Evolutionary conservation across 2,113 vertebrate species (phyloP).

Genomic region (Erinaceus europaeus): DNA sequence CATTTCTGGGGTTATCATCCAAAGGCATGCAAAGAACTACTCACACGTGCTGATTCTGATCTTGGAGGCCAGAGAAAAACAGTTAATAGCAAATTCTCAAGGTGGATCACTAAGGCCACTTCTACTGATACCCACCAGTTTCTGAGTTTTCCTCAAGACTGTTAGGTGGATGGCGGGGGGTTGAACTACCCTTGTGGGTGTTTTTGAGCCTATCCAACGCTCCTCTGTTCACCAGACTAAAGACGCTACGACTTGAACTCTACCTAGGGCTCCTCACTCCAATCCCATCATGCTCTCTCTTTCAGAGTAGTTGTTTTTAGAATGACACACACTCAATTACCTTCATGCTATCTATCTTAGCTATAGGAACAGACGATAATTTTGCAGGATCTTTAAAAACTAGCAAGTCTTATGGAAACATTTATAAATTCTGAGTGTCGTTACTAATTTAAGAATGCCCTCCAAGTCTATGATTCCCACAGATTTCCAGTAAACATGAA

Average conservation of each 20-base stretch:
- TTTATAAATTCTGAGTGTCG: neutral
- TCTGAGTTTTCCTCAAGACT: neutral
- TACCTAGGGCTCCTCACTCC: neutral
- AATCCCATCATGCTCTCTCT: neutral
- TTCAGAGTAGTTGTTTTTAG: neutral
- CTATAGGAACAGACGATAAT: no score
- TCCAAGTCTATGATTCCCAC: neutral
- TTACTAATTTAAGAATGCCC: neutral
- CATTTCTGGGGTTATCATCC: neutral
- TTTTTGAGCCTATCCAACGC: neutral
- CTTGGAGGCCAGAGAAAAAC: neutral
- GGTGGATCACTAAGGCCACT: neutral
- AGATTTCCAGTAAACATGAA: neutral
- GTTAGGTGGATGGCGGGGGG: neutral
- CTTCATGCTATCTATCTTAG: no score
- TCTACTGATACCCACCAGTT: neutral
- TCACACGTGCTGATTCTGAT: neutral
- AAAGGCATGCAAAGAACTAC: slow-evolving; percentile 13
- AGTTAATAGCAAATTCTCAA: neutral
- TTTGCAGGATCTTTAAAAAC: no score
- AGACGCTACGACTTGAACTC: neutral
- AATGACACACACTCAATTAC: no score
- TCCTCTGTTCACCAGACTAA: neutral
- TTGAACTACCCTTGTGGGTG: neutral
- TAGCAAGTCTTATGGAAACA: neutral